Conservation (phyloP, 2,797 vertebrate genomes). For the Antennarius maculatus region DNA sequence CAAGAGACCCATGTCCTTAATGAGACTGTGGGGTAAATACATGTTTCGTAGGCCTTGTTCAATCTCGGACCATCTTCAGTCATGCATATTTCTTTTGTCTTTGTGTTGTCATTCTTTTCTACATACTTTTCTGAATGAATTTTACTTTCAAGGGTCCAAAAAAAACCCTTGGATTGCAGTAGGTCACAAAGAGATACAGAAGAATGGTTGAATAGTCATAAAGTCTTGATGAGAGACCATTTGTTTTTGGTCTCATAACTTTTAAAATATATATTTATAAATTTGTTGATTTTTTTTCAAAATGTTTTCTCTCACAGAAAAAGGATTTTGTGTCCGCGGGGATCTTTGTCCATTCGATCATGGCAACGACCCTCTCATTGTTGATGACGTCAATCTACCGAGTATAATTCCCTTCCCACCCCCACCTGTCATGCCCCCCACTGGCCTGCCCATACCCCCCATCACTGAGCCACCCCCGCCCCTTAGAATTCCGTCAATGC, state of each 20-base stretch:
- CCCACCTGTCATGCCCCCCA: conserved; percentile 88
- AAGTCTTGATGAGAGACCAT: background rate
- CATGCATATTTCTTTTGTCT: conserved; percentile 2
- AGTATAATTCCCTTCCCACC: conserved; percentile 98
- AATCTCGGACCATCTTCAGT: conserved; percentile 3
- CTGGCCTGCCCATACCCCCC: conserved; percentile 86
- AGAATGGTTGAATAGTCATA: background rate
- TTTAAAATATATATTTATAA: background rate
- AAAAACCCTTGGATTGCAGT: background rate
- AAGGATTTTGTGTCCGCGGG: conserved; percentile 96
- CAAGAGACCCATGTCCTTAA: conserved; percentile 55
- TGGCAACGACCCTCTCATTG: conserved; percentile 95
- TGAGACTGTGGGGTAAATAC: conserved; percentile 65
- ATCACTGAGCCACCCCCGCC: conserved; percentile 87
- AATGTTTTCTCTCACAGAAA: conserved; percentile 80
- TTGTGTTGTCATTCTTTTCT: background rate
- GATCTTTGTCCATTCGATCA: conserved; percentile 98
- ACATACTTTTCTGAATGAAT: background rate
- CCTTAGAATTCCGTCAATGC: conserved; percentile 83
- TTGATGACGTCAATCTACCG: conserved; percentile 95
- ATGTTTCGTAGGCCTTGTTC: conserved; percentile 1
- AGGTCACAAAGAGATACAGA: background rate
- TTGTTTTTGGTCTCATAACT: background rate
- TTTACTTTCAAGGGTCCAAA: background rate
- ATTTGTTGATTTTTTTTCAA: background rate